Evolutionary conservation across 2,113 vertebrate species (phyloP), one percentile per base, ranked within the genome.

Genomic region (Spheniscus mendiculus): DNA sequence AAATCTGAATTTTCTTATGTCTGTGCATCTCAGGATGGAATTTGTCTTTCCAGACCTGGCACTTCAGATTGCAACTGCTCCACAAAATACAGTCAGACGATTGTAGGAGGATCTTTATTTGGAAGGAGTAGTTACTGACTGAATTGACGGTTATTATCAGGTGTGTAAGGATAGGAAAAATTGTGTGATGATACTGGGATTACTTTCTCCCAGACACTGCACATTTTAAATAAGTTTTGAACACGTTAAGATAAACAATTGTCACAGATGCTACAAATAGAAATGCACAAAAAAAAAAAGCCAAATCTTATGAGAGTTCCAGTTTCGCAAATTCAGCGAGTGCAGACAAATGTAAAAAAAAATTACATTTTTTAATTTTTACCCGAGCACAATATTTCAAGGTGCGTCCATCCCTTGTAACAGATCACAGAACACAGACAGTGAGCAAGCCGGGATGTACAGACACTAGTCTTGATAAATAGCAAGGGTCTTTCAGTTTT

Each of bases 351-450:
- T 11, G 10, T 4, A 6, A 58, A 58, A 67, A 73, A 69, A 29
- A 0, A 5, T 10, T 20, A 2, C 6, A 10, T 38, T 40, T 42
- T 44, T 30, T 0, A 14, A 12, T 61, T 80, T 63, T 42, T 27
- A 11, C 62, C 66, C 26, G 15, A 70, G 32, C 11, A 62, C 11
- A 52, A 1, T 38, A 76, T 77, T 90, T 73, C 59, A 38, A 81
- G 34, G 23, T 27, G 22, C 22, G 21, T 56, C 45, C 18, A 27
- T 9, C 26, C 19, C 40, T 34, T 69, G 15, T 29, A 72, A 53
- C 30, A 56, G 44, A 44, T 25, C 45, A 11, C 25, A 53, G 55
- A 73, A 66, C 25, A 29, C 0, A 21, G 38, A 11, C 12, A 32
- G 25, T 2, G 65, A 74, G 52, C 14, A 14, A 70, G 45, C 17